Base-by-base conservation (phyloP, 2,888 invertebrate species). In the Carpatolechia fugitivella region DNA sequence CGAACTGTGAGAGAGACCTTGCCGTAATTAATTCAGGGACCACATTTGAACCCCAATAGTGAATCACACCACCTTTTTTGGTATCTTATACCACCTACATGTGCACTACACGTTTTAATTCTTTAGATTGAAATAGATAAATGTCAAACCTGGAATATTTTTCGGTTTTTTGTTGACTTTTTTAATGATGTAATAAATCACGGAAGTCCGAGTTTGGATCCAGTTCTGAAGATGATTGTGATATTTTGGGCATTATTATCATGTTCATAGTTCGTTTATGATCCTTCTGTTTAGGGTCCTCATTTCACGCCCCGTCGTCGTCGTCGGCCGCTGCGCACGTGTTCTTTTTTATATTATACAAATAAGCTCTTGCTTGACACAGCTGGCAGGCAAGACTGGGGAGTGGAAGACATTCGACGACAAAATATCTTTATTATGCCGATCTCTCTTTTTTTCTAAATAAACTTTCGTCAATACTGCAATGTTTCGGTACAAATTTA, bases 1-100 rank as follows among this genome's bases (percentile, higher is more conserved):
- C 81, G 88, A 88, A 85, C 89, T 85, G 74, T 60, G 66, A 78
- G 80, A 82, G 80, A 80, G 75, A 75, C 74, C 80, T 78, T 78
- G 82, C 78, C 78, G 72, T 83, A 81, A 80, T 72, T 70, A 74
- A 72, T 69, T 68, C 66, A 64, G 72, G 64, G 58, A 64, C 82
- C 78, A 74, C 80, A 75, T 74, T 69, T 61, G 72, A 66, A 54
- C 59, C 64, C 69, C 66, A 62, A 70, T 69, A 74, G 66, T 82
- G 82, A 82, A 74, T 82, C 82, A 84, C 66, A 60, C 62, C 70
- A 70, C 68, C 72, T 74, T 75, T 78, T 77, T 74, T 63, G 70
- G 66, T 59, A 58, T 60, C 68, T 59, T 46, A 54, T 52, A 36
- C 49, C 52, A 31, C 54, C 52, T 57, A 57, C 59, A 59, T 29